These are phyloP conservation scores for Myoxocephalus aenaeus DNA, from an alignment of 2,797 vertebrate genomes.

Conservation along the genomic window DNA sequence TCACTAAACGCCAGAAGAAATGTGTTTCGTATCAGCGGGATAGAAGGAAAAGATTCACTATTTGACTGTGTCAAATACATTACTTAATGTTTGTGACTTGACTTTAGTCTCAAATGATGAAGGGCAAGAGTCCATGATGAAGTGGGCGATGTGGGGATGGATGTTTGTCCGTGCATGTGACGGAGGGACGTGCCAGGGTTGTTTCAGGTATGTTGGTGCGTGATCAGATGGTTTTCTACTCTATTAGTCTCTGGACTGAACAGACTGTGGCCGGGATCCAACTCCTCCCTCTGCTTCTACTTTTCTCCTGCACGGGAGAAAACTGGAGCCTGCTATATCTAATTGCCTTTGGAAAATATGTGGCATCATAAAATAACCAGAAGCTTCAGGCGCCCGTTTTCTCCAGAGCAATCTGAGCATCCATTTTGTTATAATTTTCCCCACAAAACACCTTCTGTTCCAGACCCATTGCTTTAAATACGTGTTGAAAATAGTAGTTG, in stretches of 20 bases:
- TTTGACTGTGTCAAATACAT: not conserved
- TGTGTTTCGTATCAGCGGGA: not conserved
- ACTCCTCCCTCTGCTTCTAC: slow-evolving; percentile 2
- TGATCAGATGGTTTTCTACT: slow-evolving; percentile 14
- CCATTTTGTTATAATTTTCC: slow-evolving; percentile 7
- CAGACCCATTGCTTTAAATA: not conserved
- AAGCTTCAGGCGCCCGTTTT: slow-evolving; percentile 5
- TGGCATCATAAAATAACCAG: slow-evolving; percentile 31
- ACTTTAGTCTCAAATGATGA: not conserved
- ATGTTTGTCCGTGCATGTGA: not conserved
- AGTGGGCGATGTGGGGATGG: not conserved
- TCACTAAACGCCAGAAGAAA: not conserved
- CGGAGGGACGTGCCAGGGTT: not conserved
- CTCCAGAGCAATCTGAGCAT: not conserved
- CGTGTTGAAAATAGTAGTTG: slow-evolving; percentile 1
- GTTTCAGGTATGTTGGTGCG: slow-evolving; percentile 2
- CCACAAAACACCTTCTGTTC: slow-evolving; percentile 16
- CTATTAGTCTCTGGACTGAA: slow-evolving; percentile 1
- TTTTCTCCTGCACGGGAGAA: not conserved
- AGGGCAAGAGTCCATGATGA: not conserved
- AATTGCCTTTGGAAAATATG: not conserved
- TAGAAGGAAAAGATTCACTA: not conserved
- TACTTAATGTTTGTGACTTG: not conserved
- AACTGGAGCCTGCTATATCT: slow-evolving; percentile 2
- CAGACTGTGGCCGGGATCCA: not conserved